phyloP scores from a whole-genome alignment of 1,140 invertebrate genomes.

The Hestina assimilis region DNA sequence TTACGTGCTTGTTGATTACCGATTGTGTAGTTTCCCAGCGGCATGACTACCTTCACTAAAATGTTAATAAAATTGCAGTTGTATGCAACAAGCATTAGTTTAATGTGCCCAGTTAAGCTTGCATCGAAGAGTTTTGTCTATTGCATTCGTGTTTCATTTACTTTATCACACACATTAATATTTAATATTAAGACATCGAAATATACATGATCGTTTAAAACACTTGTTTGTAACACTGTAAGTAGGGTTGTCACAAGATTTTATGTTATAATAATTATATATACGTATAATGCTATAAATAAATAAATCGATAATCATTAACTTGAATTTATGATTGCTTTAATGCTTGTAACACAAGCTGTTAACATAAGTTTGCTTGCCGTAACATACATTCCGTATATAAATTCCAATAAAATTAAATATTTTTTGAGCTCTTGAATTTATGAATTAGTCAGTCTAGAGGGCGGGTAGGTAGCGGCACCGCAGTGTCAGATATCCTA shows the following conservation, averaged over 20 bases:
- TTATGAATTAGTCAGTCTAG: too few species aligned
- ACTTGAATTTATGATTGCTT: too few species aligned
- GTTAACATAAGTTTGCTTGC: neutral
- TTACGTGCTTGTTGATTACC: constrained; percentile 28
- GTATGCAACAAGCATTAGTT: constrained; percentile 28
- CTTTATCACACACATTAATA: constrained; percentile 26
- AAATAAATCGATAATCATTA: neutral
- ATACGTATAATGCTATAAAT: neutral
- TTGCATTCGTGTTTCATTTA: constrained; percentile 28
- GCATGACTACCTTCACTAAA: constrained; percentile 29
- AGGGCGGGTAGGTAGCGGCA: too few species aligned
- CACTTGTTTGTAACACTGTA: constrained; percentile 17
- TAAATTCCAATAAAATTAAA: too few species aligned
- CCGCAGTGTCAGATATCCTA: too few species aligned
- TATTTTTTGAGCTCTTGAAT: too few species aligned
- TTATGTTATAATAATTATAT: neutral
- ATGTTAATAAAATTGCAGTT: constrained; percentile 33
- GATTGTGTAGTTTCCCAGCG: constrained; percentile 32
- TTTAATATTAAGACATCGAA: constrained; percentile 28
- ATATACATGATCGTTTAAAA: constrained; percentile 22
- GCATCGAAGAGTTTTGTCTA: constrained; percentile 27
- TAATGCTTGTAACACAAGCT: neutral
- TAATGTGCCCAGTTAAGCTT: constrained; percentile 25
- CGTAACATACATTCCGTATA: too few species aligned
- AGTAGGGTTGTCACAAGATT: neutral